Evolutionary conservation across 1,140 invertebrate genomes (phyloP).

Genomic region (Aphelinus certus): DNA sequence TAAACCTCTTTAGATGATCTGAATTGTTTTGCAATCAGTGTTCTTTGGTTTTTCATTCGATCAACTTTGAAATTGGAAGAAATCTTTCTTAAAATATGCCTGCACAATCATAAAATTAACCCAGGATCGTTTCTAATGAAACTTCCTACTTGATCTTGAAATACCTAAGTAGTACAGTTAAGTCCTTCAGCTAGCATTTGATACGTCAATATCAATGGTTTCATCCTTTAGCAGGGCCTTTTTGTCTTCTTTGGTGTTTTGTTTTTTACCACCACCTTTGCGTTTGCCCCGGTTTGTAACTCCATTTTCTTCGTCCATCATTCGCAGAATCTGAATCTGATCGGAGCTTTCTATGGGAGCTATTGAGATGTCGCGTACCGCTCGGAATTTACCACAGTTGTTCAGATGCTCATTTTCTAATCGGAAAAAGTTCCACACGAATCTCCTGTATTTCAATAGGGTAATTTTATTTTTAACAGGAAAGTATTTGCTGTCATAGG

Average conservation of each 20-base stretch:
- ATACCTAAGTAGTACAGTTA: background rate
- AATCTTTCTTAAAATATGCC: no score
- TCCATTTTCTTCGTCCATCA: slow-evolving; percentile 96
- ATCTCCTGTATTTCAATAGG: slow-evolving; percentile 73
- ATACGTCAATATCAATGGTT: slow-evolving; percentile 63
- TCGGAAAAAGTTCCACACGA: slow-evolving; percentile 99
- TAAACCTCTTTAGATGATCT: no score
- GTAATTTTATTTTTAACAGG: background rate
- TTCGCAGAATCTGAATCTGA: slow-evolving; percentile 87
- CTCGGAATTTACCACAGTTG: slow-evolving; percentile 99
- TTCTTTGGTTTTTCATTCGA: no score
- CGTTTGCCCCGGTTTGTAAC: slow-evolving; percentile 79
- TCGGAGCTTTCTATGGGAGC: slow-evolving; percentile 95
- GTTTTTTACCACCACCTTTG: slow-evolving; percentile 66
- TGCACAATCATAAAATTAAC: no score
- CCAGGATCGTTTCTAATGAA: slow-evolving; percentile 14
- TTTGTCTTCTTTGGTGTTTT: slow-evolving; percentile 67
- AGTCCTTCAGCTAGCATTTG: slow-evolving; percentile 58
- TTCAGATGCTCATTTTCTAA: slow-evolving; percentile 99
- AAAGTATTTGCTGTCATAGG: background rate
- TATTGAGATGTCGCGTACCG: slow-evolving; percentile 97
- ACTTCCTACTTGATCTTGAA: background rate
- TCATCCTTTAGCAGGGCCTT: slow-evolving; percentile 68
- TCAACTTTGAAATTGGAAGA: no score
- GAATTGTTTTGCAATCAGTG: no score